phyloP scores from a whole-genome alignment of 2,888 invertebrate genomes.

The Synergus umbraculus region DNA sequence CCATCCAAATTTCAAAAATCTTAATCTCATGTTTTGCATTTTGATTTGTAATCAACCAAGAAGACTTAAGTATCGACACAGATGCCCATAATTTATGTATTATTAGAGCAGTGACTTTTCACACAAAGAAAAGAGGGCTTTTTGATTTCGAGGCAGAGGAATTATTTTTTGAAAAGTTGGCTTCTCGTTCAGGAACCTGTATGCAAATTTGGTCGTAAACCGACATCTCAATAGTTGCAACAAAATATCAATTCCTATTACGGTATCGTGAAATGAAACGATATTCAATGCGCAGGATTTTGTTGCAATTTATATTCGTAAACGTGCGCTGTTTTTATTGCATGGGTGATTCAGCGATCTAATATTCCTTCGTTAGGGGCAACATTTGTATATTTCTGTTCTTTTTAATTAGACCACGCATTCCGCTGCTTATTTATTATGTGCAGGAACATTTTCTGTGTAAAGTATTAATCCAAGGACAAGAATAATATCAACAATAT shows the following conservation, averaged over 20 bases:
- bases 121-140: neutral
- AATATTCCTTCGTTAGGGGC: conserved; percentile 54
- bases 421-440: conserved; percentile 20
- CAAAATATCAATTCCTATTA: conserved; percentile 54
- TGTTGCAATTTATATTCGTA: conserved; percentile 55
- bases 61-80: neutral
- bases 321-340: conserved; percentile 54
- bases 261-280: conserved; percentile 52
- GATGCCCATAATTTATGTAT: neutral
- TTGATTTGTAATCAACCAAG: neutral
- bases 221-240: conserved; percentile 45
- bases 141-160: neutral
- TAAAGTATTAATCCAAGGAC: conserved; percentile 14
- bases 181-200: conserved; percentile 1
- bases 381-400: conserved; percentile 6
- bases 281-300: conserved; percentile 53
- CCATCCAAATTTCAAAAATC: neutral
- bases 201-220: neutral
- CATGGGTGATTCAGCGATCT: conserved; percentile 55
- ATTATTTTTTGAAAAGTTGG: neutral
- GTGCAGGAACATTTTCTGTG: neutral
- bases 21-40: neutral
- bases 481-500: neutral
- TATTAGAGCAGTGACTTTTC: neutral
- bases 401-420: conserved; percentile 20